Percentiles rank a stretch among this genome's conserved stretches.
phyloP scores from a whole-genome alignment of 2,888 invertebrate genomes.

The Chalcosyrphus nemorum region DNA sequence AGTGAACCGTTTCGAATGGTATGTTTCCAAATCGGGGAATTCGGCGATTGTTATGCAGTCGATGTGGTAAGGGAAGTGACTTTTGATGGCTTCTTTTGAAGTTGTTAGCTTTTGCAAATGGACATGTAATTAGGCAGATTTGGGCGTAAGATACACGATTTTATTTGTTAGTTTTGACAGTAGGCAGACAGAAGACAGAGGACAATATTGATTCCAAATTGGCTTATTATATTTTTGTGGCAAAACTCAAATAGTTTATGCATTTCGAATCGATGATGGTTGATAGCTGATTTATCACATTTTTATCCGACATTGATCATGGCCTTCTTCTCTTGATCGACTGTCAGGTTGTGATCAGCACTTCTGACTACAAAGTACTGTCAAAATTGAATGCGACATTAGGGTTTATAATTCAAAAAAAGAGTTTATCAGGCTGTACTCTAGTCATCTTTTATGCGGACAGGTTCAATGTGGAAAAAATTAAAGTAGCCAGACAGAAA shows the following conservation, averaged over 20 bases:
- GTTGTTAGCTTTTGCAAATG: conserved; percentile 35
- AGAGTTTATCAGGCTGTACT: background rate
- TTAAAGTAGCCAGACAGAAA: too few species aligned
- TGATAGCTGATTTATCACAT: background rate
- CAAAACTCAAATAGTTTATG: background rate
- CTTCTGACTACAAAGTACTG: background rate
- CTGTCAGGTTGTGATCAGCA: background rate
- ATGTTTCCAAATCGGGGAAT: conserved; percentile 16
- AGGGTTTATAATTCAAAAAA: background rate
- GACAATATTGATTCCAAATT: background rate
- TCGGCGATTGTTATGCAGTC: conserved; percentile 32
- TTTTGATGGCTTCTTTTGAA: conserved; percentile 17
- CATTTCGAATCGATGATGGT: background rate
- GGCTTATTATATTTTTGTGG: background rate
- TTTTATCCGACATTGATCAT: conserved; percentile 12
- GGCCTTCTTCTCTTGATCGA: background rate
- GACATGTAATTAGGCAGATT: conserved; percentile 38
- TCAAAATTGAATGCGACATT: background rate
- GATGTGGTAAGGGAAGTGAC: conserved; percentile 11
- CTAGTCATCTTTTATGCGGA: too few species aligned
- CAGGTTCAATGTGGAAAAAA: too few species aligned
- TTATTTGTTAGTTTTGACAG: background rate
- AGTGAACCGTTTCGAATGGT: background rate
- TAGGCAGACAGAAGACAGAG: background rate
- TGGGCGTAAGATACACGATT: conserved; percentile 21